Base-by-base conservation (phyloP, 2,113 vertebrate species). In the Chlamydotis undulata region DNA sequence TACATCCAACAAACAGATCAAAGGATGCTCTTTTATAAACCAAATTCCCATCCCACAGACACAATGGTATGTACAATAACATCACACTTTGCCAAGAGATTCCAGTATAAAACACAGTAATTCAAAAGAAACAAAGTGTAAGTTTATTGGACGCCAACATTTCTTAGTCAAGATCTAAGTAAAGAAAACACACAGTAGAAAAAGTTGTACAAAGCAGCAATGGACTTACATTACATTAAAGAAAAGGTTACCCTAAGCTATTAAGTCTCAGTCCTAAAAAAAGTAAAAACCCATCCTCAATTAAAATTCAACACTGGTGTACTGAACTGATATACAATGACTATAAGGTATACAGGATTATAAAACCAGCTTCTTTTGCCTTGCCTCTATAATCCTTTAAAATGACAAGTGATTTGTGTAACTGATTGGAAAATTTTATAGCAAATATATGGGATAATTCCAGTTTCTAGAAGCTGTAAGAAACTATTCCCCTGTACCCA, bases 131-230 rank as follows among this genome's bases (percentile, higher is more conserved):
- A 97, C 90, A 96, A 97, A 97, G 97, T 97, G 90, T 97, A 97
- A 97, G 97, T 98, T 98, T 98, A 98, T 98, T 98, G 96, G 96
- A 98, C 92, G 95, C 95, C 97, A 97, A 97, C 96, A 96, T 94
- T 92, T 97, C 96, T 96, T 97, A 97, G 96, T 98, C 83, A 97
- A 97, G 96, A 96, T 97, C 97, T 97, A 97, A 97, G 96, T 97
- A 97, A 98, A 98, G 97, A 97, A 97, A 98, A 97, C 96, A 97
- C 95, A 98, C 90, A 83, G 95, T 89, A 97, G 94, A 98, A 98
- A 97, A 64, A 96, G 95, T 97, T 94, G 95, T 97, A 97, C 95
- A 97, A 97, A 97, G 96, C 97, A 97, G 97, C 97, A 96, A 97
- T 96, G 97, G 95, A 91, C 93, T 97, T 97, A 97, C 97, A 92